Evolutionary conservation across 2,888 invertebrate genomes (phyloP).

Genomic region (Xylota segnis): DNA sequence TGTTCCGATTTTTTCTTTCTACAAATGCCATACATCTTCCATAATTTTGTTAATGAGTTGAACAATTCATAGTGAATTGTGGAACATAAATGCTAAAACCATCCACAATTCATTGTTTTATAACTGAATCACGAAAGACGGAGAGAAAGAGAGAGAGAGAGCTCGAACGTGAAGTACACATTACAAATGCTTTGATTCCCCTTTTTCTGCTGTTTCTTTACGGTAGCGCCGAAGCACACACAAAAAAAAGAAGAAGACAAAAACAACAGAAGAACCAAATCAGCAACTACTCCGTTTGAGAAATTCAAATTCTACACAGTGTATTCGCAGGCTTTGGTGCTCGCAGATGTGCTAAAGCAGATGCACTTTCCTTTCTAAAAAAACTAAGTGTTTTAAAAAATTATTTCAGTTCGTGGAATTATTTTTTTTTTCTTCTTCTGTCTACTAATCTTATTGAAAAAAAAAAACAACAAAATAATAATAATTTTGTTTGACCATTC

Average conservation of each 20-base stretch:
- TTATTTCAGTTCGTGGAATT: conserved; percentile 8
- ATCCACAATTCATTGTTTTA: conserved; percentile 33
- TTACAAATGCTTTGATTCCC: too few species aligned
- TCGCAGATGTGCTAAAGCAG: conserved; percentile 79
- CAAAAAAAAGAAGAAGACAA: conserved; percentile 9
- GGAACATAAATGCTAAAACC: conserved; percentile 19
- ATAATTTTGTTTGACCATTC: not conserved
- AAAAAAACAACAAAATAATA: not conserved
- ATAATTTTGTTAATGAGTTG: too few species aligned
- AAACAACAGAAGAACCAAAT: conserved; percentile 24
- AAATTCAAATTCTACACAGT: conserved; percentile 75
- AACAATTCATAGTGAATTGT: conserved; percentile 53
- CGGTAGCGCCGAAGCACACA: too few species aligned
- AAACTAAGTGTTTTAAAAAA: conserved; percentile 20
- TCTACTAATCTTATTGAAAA: not conserved
- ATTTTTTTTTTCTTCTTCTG: conserved; percentile 1
- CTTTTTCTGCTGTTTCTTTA: too few species aligned
- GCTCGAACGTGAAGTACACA: too few species aligned
- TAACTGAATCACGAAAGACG: conserved; percentile 35
- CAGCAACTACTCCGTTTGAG: too few species aligned
- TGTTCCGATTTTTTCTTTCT: conserved; percentile 65
- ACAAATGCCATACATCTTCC: conserved; percentile 38
- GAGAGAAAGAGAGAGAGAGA: conserved; percentile 11
- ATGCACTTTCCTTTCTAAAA: conserved; percentile 59
- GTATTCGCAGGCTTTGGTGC: conserved; percentile 80